Evolutionary conservation across 2,888 invertebrate species (phyloP).

Genomic region (Fragum fragum): DNA sequence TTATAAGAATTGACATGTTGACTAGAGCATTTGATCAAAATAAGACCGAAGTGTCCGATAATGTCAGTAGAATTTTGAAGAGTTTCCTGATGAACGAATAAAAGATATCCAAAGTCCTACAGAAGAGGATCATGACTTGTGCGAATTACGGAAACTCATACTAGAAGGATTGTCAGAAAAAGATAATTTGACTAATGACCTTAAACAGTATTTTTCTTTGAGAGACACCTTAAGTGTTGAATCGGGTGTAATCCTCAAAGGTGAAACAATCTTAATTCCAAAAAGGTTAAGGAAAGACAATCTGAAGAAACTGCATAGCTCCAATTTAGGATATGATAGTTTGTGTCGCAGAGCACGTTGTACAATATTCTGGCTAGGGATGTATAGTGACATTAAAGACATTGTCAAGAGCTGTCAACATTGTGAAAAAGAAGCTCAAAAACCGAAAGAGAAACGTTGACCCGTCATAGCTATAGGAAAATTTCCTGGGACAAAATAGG

Average conservation of each 20-base stretch:
- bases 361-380: conserved; percentile 47
- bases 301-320: conserved; percentile 30
- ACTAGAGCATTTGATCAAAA: conserved; percentile 44
- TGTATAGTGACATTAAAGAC: conserved; percentile 42
- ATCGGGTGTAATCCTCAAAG: conserved; percentile 47
- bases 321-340: conserved; percentile 39
- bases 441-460: conserved; percentile 30
- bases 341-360: conserved; percentile 40
- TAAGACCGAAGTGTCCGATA: neutral
- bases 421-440: conserved; percentile 28
- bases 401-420: conserved; percentile 25
- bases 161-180: conserved; percentile 35
- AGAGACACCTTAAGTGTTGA: conserved; percentile 38
- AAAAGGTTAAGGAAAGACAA: conserved; percentile 28
- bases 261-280: conserved; percentile 45
- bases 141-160: conserved; percentile 13
- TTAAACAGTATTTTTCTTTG: conserved; percentile 31
- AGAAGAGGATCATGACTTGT: neutral
- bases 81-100: conserved; percentile 33
- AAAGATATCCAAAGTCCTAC: conserved; percentile 31
- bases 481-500: conserved; percentile 38
- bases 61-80: conserved; percentile 9
- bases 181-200: neutral
- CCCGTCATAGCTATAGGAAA: conserved; percentile 29
- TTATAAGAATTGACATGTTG: conserved; percentile 56